These are phyloP conservation scores for Erythrocercus mccallii DNA, from an alignment of 2,113 vertebrate species.

Conservation along the genomic window DNA sequence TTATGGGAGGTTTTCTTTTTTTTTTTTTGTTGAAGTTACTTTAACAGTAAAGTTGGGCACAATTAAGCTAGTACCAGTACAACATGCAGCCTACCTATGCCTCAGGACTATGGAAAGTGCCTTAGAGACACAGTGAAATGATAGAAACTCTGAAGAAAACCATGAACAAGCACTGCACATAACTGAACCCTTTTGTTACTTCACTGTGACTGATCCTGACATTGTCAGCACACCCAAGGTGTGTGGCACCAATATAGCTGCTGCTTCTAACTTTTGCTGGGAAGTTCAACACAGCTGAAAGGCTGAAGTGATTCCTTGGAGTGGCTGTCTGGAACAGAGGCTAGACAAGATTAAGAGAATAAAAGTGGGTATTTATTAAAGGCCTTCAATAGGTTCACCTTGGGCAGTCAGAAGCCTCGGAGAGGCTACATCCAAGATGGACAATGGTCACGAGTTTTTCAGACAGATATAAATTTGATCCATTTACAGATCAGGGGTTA, in stretches of 20 bases:
- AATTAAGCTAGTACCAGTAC: background rate
- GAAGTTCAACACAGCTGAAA: background rate
- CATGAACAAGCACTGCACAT: background rate
- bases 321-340: background rate
- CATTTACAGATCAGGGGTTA: background rate
- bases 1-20: background rate
- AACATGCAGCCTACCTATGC: background rate
- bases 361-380: background rate
- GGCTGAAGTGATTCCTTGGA: background rate
- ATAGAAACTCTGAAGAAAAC: background rate
- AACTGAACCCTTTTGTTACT: background rate
- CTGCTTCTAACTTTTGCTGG: background rate
- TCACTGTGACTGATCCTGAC: background rate
- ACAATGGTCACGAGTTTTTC: background rate
- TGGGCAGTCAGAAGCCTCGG: background rate
- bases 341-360: background rate
- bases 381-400: background rate
- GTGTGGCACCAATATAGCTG: background rate
- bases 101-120: background rate
- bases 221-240: background rate
- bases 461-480: background rate
- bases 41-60: background rate
- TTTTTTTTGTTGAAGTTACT: background rate
- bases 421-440: background rate
- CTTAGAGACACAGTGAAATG: background rate